Percentiles rank a stretch among this genome's conserved stretches.
Evolutionary conservation across 2,888 invertebrate species (phyloP).

Genomic region (Mellilla xanthometata): DNA sequence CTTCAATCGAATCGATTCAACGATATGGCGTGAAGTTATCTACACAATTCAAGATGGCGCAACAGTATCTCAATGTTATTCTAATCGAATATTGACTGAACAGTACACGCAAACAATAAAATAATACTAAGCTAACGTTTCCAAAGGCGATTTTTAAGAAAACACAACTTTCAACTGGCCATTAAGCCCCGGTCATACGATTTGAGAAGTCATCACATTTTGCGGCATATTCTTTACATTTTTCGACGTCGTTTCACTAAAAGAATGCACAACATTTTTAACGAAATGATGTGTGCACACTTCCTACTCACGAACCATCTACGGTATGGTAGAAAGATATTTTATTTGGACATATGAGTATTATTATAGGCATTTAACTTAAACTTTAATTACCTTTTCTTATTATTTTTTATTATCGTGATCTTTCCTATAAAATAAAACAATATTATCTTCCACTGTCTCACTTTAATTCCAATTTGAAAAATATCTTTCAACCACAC

Average conservation of each 20-base stretch:
- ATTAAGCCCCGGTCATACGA: slow-evolving; percentile 50
- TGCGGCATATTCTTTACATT: slow-evolving; percentile 5
- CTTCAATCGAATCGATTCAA: too few relatives aligned
- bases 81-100: too few relatives aligned
- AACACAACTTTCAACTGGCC: slow-evolving; percentile 40
- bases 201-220: slow-evolving; percentile 40
- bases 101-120: slow-evolving; percentile 7
- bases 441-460: not conserved
- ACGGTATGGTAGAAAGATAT: slow-evolving; percentile 11
- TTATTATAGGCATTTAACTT: too few relatives aligned
- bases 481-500: slow-evolving; percentile 4
- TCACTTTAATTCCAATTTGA: not conserved
- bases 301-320: slow-evolving; percentile 1
- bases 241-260: not conserved
- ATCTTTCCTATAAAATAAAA: too few relatives aligned
- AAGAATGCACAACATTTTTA: slow-evolving; percentile 18
- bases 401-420: too few relatives aligned
- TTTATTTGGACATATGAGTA: not conserved
- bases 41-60: too few relatives aligned
- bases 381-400: too few relatives aligned
- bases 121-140: slow-evolving; percentile 22
- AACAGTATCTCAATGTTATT: too few relatives aligned
- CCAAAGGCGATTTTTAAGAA: slow-evolving; percentile 43
- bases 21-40: too few relatives aligned
- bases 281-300: slow-evolving; percentile 21